Evolutionary conservation across 2,888 invertebrate genomes (phyloP).

Genomic region (Catocala sponsa): DNA sequence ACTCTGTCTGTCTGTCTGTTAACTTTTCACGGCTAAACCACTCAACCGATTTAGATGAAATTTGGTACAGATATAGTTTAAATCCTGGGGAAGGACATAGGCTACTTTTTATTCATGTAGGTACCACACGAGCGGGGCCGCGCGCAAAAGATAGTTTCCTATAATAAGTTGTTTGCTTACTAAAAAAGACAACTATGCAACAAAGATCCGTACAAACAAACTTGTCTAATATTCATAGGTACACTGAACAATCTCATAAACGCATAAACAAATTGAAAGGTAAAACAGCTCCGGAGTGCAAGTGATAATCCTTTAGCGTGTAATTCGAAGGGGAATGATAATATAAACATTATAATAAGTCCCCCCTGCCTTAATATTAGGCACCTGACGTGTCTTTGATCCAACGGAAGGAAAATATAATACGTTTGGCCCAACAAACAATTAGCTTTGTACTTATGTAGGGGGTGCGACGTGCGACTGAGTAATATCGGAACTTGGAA

Average conservation of each 20-base stretch:
- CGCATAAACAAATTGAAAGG: constrained; percentile 26
- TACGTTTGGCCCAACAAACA: constrained; percentile 65
- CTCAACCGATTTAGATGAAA: too few species aligned
- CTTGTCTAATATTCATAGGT: constrained; percentile 15
- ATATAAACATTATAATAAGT: constrained; percentile 44
- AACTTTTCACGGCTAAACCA: too few species aligned
- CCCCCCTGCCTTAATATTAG: constrained; percentile 51
- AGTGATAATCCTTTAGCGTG: constrained; percentile 47
- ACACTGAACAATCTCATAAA: constrained; percentile 13
- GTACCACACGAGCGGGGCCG: too few species aligned
- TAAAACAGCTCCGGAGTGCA: constrained; percentile 30
- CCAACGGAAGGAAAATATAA: constrained; percentile 55
- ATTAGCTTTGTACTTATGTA: constrained; percentile 57
- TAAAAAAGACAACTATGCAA: too few species aligned
- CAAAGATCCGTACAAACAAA: neutral
- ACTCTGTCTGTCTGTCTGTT: too few species aligned
- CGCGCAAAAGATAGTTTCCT: too few species aligned
- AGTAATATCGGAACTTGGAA: too few species aligned
- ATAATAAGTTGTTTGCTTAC: too few species aligned
- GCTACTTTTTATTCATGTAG: too few species aligned
- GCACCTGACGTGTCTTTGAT: constrained; percentile 76
- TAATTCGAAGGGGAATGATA: constrained; percentile 45
- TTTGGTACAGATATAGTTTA: too few species aligned
- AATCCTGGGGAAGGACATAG: too few species aligned
- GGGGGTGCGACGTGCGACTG: constrained; percentile 15